Percentiles rank a stretch among this genome's conserved stretches.
Evolutionary conservation across 30 jellyfish, hydroid and myxozoan species (phyloP).

Genomic region (Aurelia sp.): DNA sequence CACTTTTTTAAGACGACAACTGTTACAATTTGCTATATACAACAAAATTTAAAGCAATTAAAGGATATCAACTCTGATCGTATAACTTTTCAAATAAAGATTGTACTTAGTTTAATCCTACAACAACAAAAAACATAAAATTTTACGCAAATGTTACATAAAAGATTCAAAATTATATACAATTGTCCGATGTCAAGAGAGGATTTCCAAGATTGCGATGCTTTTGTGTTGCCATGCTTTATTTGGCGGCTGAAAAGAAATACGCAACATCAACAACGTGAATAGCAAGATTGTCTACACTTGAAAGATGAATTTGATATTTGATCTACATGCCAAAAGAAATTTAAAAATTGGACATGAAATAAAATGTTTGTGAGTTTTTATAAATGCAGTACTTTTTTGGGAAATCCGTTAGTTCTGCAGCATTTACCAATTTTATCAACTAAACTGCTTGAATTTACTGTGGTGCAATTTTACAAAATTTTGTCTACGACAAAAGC

Average conservation of each 20-base stretch:
- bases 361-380: no score
- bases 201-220: background rate
- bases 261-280: background rate
- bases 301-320: no score
- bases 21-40: constrained; percentile 31
- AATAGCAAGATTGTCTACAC: no score
- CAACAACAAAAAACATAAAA: constrained; percentile 20
- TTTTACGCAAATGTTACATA: constrained; percentile 28
- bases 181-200: constrained; percentile 5
- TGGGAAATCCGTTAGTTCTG: no score
- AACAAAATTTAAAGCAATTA: background rate
- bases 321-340: no score
- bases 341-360: no score
- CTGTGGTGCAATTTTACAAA: no score
- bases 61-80: no score
- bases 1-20: background rate
- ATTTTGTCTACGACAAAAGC: no score
- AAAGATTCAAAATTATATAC: constrained; percentile 43
- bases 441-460: no score
- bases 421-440: no score
- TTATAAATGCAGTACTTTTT: no score
- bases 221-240: background rate
- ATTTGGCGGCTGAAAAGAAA: constrained; percentile 39
- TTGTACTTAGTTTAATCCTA: constrained; percentile 12
- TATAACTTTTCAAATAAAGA: constrained; percentile 2